phyloP scores from a whole-genome alignment of 2,888 invertebrate genomes.

The Mimas tiliae region DNA sequence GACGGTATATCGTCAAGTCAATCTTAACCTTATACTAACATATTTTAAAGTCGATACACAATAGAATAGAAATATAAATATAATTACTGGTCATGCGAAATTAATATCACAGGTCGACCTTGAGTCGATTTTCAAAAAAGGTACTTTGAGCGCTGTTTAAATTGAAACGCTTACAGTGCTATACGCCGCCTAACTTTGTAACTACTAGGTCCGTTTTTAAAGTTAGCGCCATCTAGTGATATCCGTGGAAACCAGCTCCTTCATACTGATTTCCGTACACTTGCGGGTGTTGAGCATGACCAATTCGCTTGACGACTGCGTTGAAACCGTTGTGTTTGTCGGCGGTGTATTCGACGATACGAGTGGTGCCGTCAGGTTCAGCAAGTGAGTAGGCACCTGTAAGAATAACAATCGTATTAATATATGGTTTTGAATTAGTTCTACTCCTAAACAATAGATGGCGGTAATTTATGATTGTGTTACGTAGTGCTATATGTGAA shows the following conservation, averaged over 20 bases:
- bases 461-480: conserved; percentile 16
- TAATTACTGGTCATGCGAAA: conserved; percentile 27
- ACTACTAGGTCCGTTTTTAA: conserved; percentile 36
- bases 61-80: conserved; percentile 10
- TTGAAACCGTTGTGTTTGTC: conserved; percentile 81
- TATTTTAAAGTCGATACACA: conserved; percentile 13
- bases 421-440: conserved; percentile 9
- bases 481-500: too few species aligned
- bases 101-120: conserved; percentile 62
- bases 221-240: conserved; percentile 70
- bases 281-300: conserved; percentile 77
- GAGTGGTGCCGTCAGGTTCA: conserved; percentile 80
- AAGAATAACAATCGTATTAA: conserved; percentile 32
- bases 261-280: conserved; percentile 61
- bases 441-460: conserved; percentile 26
- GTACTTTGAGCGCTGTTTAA: conserved; percentile 21
- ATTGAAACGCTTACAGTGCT: conserved; percentile 45
- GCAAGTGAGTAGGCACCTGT: conserved; percentile 80
- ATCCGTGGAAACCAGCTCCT: conserved; percentile 59
- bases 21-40: conserved; percentile 11
- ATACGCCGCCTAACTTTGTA: conserved; percentile 47
- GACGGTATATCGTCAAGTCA: conserved; percentile 25
- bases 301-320: conserved; percentile 80
- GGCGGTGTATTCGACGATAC: conserved; percentile 81
- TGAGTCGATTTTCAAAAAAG: conserved; percentile 29